These are phyloP conservation scores for Labeo rohita DNA, from an alignment of 2,113 vertebrate species.

Conservation along the genomic window DNA sequence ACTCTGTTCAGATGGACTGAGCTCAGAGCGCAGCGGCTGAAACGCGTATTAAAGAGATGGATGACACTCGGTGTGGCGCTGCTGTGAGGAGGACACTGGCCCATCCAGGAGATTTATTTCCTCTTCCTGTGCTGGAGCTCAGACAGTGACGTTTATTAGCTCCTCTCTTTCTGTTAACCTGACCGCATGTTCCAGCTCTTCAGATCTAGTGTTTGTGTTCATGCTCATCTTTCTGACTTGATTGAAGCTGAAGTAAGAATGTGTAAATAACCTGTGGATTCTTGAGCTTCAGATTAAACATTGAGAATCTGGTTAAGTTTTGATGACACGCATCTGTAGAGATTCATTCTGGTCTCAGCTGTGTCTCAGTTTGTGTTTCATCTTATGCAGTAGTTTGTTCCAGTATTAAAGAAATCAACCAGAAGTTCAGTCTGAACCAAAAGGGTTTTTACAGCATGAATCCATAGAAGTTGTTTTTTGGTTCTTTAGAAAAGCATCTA, in stretches of 20 bases:
- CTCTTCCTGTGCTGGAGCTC: slow-evolving; percentile 15
- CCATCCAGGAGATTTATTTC: slow-evolving; percentile 53
- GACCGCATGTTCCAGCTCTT: neutral
- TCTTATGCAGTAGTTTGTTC: neutral
- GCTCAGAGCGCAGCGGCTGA: neutral
- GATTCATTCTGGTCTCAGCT: neutral
- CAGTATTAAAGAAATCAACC: neutral
- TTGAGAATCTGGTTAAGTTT: neutral
- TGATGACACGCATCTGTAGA: neutral
- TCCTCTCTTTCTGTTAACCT: slow-evolving; percentile 38
- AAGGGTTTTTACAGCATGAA: neutral
- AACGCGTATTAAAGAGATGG: slow-evolving; percentile 44
- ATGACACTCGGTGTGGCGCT: slow-evolving; percentile 24
- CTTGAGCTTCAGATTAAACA: neutral
- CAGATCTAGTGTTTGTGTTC: neutral
- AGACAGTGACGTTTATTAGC: slow-evolving; percentile 42
- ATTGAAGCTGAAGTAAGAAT: neutral
- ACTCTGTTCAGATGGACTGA: slow-evolving; percentile 11
- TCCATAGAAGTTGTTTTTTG: neutral
- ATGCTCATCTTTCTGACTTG: neutral
- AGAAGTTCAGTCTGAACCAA: neutral
- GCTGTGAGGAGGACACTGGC: slow-evolving; percentile 40
- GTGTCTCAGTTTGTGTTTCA: neutral
- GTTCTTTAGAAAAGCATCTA: neutral
- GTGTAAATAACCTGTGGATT: neutral